phyloP scores from a whole-genome alignment of 2,797 vertebrate genomes.

The Labroides dimidiatus region DNA sequence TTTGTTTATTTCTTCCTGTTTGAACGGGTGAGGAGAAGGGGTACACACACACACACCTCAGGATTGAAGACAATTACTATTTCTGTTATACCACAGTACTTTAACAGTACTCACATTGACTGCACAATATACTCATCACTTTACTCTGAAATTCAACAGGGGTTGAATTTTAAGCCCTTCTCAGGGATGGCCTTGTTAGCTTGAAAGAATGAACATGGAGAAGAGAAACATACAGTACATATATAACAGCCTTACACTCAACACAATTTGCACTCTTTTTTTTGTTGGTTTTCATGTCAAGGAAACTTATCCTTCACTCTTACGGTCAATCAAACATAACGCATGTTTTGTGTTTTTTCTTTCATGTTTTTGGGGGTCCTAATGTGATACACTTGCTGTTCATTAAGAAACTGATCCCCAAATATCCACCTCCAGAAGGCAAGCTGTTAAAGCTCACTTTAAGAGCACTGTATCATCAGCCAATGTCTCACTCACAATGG shows the following conservation, averaged over 20 bases:
- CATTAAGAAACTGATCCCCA: slow-evolving; percentile 30
- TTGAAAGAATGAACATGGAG: slow-evolving; percentile 90
- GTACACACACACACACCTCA: slow-evolving; percentile 83
- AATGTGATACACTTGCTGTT: slow-evolving; percentile 44
- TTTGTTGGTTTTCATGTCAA: slow-evolving; percentile 78
- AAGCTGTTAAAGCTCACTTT: slow-evolving; percentile 73
- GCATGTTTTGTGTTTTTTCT: slow-evolving; percentile 39
- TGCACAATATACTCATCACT: slow-evolving; percentile 94
- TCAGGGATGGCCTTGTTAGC: slow-evolving; percentile 98
- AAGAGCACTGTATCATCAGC: slow-evolving; percentile 69
- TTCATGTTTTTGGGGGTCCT: slow-evolving; percentile 35
- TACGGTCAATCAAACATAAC: slow-evolving; percentile 45
- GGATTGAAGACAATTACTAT: slow-evolving; percentile 86
- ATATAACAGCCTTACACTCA: slow-evolving; percentile 91
- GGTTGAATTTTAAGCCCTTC: slow-evolving; percentile 88
- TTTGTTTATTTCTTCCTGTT: slow-evolving; percentile 57
- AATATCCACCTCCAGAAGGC: slow-evolving; percentile 26
- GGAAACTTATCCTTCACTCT: slow-evolving; percentile 81
- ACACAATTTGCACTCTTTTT: slow-evolving; percentile 90
- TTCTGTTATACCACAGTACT: slow-evolving; percentile 81
- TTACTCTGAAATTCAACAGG: slow-evolving; percentile 86
- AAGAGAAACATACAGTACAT: slow-evolving; percentile 84
- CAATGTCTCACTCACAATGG: slow-evolving; percentile 57
- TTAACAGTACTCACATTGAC: slow-evolving; percentile 84
- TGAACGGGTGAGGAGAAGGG: slow-evolving; percentile 74